Evolutionary conservation across 2,888 invertebrate species (phyloP), one percentile per base, ranked within the genome.

Genomic region (Brachylomia viminalis): DNA sequence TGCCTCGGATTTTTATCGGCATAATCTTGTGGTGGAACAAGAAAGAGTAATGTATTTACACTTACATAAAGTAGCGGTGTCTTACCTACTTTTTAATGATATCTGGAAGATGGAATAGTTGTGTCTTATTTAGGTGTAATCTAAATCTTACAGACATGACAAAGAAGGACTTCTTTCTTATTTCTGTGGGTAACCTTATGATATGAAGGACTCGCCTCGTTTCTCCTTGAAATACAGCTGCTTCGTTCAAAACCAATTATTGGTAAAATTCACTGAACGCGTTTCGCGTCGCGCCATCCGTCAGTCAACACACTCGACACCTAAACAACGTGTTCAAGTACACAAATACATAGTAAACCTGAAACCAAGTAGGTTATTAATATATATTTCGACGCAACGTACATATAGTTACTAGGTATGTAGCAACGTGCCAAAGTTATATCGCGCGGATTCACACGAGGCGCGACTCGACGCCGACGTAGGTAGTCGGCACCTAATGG

Each of bases 401-500:
- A 87, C 85, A 85, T 87, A 87, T 77, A 88, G 84, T 77, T 87
- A 87, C 87, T 88, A 87, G 87, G 87, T 80, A 83, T 86, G 87
- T 87, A 87, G 87, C 69, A 87, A 47, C 77, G 76, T 74, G 81
- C 81, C 67, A 87, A 88, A 87, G 87, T 84, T 86, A 87, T 87
- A 87, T 84, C 80, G 80, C 80, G 82, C 81, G 78, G 83, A 86
- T 88, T 88, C 88, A 88, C 87, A 82, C 82, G 83, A 81, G 71
- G 78, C 78, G 86, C 85, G 83, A 82, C 79, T 79, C 86, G 80
- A 75, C 79, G 75, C 78, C 86, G 80, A 82, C 84, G 87, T 86
- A 88, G 88, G 88, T 84, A 83, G 88, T 87, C 87, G 83, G 84
- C 87, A 89, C 89, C 90, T 92, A 92, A 92, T 92, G 91, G 91